These are phyloP conservation scores for Phortica magna DNA, from an alignment of 2,888 invertebrate species.

Conservation along the genomic window DNA sequence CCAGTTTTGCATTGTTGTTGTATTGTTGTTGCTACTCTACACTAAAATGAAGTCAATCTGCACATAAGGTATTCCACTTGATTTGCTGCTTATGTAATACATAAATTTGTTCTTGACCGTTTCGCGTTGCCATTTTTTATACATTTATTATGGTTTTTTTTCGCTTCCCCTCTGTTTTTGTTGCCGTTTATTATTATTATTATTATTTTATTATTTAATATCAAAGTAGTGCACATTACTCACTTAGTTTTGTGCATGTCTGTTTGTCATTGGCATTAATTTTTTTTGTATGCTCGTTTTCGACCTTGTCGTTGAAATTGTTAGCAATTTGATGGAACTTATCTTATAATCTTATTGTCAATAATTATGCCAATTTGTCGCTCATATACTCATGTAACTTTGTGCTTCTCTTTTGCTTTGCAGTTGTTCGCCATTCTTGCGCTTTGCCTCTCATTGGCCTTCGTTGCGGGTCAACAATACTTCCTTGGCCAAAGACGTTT, in stretches of 20 bases:
- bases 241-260: no score
- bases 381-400: neutral
- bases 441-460: slow-evolving; percentile 72
- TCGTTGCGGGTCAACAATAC: slow-evolving; percentile 75
- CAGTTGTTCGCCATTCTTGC: slow-evolving; percentile 74
- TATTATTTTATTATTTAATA: neutral
- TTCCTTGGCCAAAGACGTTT: slow-evolving; percentile 67
- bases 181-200: neutral
- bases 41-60: neutral
- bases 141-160: neutral
- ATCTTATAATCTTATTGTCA: slow-evolving; percentile 32
- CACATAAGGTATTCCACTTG: slow-evolving; percentile 13
- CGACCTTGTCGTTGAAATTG: neutral
- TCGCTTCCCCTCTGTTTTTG: neutral
- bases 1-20: slow-evolving; percentile 17
- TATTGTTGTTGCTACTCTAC: neutral
- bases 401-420: slow-evolving; percentile 49
- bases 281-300: slow-evolving; percentile 59
- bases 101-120: slow-evolving; percentile 31
- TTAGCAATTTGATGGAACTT: slow-evolving; percentile 4
- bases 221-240: slow-evolving; percentile 4
- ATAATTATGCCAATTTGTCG: neutral
- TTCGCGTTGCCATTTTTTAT: slow-evolving; percentile 10
- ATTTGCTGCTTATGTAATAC: slow-evolving; percentile 13
- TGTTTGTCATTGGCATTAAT: slow-evolving; percentile 72